Evolutionary conservation across 1,140 invertebrate species (phyloP).

Genomic region (Drosophila ficusphila): DNA sequence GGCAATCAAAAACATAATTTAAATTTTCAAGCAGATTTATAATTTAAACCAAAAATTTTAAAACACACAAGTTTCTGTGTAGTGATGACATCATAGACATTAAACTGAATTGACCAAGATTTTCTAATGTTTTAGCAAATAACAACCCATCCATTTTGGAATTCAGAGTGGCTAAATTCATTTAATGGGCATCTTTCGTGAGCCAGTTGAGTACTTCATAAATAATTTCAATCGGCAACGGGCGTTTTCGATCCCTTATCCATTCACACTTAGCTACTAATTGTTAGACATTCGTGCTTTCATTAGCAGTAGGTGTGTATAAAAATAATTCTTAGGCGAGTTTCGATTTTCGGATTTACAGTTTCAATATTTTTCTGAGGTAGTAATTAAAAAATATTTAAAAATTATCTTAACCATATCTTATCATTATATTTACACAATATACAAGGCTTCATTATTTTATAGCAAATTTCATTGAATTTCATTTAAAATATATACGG

Average conservation of each 20-base stretch:
- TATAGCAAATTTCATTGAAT: too few relatives aligned
- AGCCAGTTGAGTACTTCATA: constrained; percentile 2
- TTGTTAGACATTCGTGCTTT: neutral
- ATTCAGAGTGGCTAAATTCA: neutral
- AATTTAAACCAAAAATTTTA: too few relatives aligned
- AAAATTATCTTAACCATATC: neutral
- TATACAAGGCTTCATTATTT: too few relatives aligned
- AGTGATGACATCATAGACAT: neutral
- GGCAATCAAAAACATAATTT: too few relatives aligned
- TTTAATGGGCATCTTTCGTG: constrained; percentile 21
- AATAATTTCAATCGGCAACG: neutral
- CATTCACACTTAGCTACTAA: neutral
- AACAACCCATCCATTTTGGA: neutral
- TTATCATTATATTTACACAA: neutral
- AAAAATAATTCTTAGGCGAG: neutral
- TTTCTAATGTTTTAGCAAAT: neutral
- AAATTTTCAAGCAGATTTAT: too few relatives aligned
- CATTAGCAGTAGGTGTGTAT: neutral
- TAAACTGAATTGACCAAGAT: neutral
- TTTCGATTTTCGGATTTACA: neutral
- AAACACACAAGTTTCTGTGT: neutral
- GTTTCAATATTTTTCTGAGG: neutral
- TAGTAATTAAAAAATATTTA: neutral
- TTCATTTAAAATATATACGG: too few relatives aligned
- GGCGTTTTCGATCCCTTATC: neutral